phyloP scores from a whole-genome alignment of 2,888 invertebrate species.

The Baccha elongata region DNA sequence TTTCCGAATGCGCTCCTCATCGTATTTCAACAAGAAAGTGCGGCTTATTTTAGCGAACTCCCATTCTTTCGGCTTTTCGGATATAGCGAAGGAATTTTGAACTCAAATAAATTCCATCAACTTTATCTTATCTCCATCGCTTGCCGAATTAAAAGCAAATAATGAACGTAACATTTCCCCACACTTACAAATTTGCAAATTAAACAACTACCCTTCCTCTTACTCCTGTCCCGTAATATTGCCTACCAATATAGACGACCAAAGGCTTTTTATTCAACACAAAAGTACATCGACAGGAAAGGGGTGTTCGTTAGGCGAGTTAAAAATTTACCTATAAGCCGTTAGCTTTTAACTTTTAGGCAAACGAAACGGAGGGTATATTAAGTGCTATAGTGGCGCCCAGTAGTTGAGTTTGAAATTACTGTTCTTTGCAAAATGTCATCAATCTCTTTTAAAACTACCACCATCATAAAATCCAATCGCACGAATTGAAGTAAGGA shows the following conservation, averaged over 20 bases:
- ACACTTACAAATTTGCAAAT: conserved; percentile 66
- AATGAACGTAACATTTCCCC: conserved; percentile 65
- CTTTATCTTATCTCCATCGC: conserved; percentile 71
- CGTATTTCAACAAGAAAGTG: conserved; percentile 15
- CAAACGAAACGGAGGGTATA: background rate
- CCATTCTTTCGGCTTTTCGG: background rate
- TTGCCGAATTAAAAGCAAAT: conserved; percentile 72
- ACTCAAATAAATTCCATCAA: conserved; percentile 69
- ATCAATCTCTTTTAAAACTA: conserved; percentile 66
- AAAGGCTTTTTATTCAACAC: conserved; percentile 24
- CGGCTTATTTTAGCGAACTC: conserved; percentile 7
- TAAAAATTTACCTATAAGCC: conserved; percentile 31
- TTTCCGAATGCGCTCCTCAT: conserved; percentile 4
- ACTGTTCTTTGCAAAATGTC: conserved; percentile 24
- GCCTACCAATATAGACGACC: conserved; percentile 10
- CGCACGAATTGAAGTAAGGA: background rate
- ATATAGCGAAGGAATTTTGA: conserved; percentile 22
- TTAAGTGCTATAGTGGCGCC: background rate
- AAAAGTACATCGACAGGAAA: conserved; percentile 50
- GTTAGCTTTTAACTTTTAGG: conserved; percentile 34
- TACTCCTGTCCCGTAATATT: background rate
- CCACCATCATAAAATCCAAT: conserved; percentile 29
- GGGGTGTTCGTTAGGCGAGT: conserved; percentile 37
- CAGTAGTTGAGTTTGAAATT: conserved; percentile 4
- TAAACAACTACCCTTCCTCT: conserved; percentile 29